A percentile compares a stretch with the other conserved stretches of the same genome.
Evolutionary conservation across 2,797 vertebrate genomes (phyloP).

Genomic region (Brachymystax lenok): DNA sequence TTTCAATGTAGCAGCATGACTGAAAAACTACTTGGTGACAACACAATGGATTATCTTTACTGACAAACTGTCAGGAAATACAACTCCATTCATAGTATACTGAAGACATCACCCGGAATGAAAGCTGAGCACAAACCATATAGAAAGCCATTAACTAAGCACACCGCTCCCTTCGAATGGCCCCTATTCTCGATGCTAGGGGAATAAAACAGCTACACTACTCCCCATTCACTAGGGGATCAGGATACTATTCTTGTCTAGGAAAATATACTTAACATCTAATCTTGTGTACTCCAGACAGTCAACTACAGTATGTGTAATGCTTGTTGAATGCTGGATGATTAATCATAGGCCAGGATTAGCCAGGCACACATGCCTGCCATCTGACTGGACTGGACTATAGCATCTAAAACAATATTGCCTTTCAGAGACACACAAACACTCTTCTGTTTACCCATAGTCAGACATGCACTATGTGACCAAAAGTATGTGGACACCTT

Average conservation of each 20-base stretch:
- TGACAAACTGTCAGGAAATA: slow-evolving; percentile 39
- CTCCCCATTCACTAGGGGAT: not conserved
- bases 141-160: slow-evolving; percentile 31
- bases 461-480: not conserved
- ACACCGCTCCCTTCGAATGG: slow-evolving; percentile 30
- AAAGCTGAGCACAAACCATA: slow-evolving; percentile 40
- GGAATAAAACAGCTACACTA: not conserved
- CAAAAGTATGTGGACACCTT: too few relatives aligned
- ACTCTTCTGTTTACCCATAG: not conserved
- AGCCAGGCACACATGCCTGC: slow-evolving; percentile 24
- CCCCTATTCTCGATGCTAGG: slow-evolving; percentile 28
- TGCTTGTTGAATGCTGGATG: not conserved
- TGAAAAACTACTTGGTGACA: not conserved
- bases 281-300: slow-evolving; percentile 11
- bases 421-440: not conserved
- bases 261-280: not conserved
- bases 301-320: not conserved
- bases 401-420: not conserved
- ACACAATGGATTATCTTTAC: slow-evolving; percentile 41
- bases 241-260: not conserved
- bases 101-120: slow-evolving; percentile 23
- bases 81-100: slow-evolving; percentile 40
- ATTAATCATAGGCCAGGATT: slow-evolving; percentile 13
- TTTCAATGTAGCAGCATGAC: slow-evolving; percentile 12
- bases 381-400: slow-evolving; percentile 3